Evolutionary conservation across 1,140 invertebrate genomes (phyloP).

Genomic region (Ctenoplectra terminalis): DNA sequence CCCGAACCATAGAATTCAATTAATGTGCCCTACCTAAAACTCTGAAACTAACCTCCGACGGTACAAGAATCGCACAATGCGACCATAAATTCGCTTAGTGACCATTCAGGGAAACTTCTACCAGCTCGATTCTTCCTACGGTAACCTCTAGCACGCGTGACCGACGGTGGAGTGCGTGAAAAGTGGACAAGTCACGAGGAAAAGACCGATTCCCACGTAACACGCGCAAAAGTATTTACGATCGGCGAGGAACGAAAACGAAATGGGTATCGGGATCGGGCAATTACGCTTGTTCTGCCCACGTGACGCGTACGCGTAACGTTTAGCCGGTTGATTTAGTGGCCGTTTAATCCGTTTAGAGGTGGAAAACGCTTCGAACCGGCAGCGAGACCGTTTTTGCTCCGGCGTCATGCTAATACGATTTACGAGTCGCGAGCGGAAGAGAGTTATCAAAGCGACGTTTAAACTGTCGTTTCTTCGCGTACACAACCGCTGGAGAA

Average conservation of each 20-base stretch:
- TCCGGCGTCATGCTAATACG: slow-evolving; percentile 45
- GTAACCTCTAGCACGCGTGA: slow-evolving; percentile 17
- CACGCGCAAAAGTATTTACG: slow-evolving; percentile 12
- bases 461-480: slow-evolving; percentile 28
- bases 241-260: not conserved
- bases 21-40: not conserved
- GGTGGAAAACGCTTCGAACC: slow-evolving; percentile 28
- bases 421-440: slow-evolving; percentile 41
- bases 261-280: slow-evolving; percentile 8
- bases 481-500: not conserved
- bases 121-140: not conserved
- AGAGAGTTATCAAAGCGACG: slow-evolving; percentile 39
- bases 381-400: slow-evolving; percentile 21
- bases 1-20: not conserved
- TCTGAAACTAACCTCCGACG: too few species aligned
- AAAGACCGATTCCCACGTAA: not conserved
- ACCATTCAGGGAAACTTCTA: slow-evolving; percentile 11
- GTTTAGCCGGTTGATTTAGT: slow-evolving; percentile 44
- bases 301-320: slow-evolving; percentile 35
- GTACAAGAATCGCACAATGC: slow-evolving; percentile 2
- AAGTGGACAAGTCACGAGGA: not conserved
- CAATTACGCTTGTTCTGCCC: slow-evolving; percentile 43
- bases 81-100: not conserved
- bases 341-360: slow-evolving; percentile 41
- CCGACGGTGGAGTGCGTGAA: not conserved